Conservation (phyloP, 2,113 vertebrate species). For the Balaeniceps rex region DNA sequence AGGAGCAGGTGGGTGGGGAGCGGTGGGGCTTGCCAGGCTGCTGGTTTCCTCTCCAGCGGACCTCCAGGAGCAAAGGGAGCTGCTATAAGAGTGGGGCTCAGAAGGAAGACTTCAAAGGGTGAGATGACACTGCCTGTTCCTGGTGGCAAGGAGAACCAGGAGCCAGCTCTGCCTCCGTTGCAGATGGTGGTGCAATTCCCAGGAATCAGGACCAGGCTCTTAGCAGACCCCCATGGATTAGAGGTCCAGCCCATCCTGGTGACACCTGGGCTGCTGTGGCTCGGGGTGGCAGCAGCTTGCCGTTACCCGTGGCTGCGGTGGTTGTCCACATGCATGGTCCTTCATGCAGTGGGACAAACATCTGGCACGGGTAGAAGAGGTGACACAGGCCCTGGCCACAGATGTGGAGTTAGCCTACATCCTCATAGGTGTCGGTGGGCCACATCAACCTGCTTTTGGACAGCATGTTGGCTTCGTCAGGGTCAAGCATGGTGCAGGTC, state of each 20-base stretch:
- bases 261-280: neutral
- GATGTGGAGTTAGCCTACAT: neutral
- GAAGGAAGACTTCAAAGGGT: neutral
- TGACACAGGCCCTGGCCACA: neutral
- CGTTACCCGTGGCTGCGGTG: neutral
- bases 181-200: neutral
- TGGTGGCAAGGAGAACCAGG: neutral
- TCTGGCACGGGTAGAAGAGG: neutral
- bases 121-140: neutral
- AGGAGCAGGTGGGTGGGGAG: neutral
- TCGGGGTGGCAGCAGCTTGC: accelerated
- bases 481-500: neutral
- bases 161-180: neutral
- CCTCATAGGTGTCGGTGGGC: too few species aligned
- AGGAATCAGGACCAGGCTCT: neutral
- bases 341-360: neutral
- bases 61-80: neutral
- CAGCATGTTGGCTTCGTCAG: accelerated
- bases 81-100: neutral
- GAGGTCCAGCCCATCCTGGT: neutral
- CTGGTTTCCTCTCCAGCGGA: neutral
- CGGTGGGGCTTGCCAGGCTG: neutral
- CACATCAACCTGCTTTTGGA: accelerated
- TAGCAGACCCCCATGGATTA: neutral
- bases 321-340: neutral